Evolutionary conservation across 1,140 invertebrate species (phyloP).

Genomic region (Zaprionus ghesquierei): DNA sequence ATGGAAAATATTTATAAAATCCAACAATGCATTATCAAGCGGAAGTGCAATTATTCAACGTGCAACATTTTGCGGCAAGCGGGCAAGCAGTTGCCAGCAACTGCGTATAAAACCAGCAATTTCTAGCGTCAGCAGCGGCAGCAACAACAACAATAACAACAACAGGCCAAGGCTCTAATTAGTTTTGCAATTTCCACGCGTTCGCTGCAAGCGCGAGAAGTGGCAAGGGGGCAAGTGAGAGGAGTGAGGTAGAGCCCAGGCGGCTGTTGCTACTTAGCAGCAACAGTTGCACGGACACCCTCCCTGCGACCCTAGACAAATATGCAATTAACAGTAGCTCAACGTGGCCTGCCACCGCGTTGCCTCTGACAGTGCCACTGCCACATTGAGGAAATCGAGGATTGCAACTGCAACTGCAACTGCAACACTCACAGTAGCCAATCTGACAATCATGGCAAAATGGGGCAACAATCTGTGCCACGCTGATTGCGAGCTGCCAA

Average conservation of each 20-base stretch:
- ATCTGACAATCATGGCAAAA: conserved; percentile 36
- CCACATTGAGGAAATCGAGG: conserved; percentile 61
- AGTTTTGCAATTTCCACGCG: conserved; percentile 79
- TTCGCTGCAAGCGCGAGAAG: conserved; percentile 45
- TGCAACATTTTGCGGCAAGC: conserved; percentile 76
- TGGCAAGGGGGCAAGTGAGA: background rate
- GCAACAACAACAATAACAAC: conserved; percentile 39
- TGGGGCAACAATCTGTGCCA: conserved; percentile 53
- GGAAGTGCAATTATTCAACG: conserved; percentile 81
- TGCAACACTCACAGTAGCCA: conserved; percentile 22
- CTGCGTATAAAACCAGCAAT: conserved; percentile 74
- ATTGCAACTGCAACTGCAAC: conserved; percentile 55
- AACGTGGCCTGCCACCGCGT: conserved; percentile 10
- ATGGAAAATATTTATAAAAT: conserved; percentile 81
- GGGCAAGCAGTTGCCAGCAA: conserved; percentile 32
- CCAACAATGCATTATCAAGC: conserved; percentile 81
- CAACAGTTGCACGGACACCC: conserved; percentile 33
- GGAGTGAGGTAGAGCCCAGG: conserved; percentile 15
- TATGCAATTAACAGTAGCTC: conserved; percentile 74
- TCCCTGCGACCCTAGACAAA: conserved; percentile 58
- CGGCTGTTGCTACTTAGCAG: conserved; percentile 67
- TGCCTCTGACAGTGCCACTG: background rate
- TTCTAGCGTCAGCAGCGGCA: conserved; percentile 58
- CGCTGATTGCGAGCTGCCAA: conserved; percentile 65
- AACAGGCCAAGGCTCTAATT: conserved; percentile 76